These are phyloP conservation scores for Apostichopus japonicus DNA, from an alignment of 35 echinoderm and acorn worm species.

Conservation along the genomic window DNA sequence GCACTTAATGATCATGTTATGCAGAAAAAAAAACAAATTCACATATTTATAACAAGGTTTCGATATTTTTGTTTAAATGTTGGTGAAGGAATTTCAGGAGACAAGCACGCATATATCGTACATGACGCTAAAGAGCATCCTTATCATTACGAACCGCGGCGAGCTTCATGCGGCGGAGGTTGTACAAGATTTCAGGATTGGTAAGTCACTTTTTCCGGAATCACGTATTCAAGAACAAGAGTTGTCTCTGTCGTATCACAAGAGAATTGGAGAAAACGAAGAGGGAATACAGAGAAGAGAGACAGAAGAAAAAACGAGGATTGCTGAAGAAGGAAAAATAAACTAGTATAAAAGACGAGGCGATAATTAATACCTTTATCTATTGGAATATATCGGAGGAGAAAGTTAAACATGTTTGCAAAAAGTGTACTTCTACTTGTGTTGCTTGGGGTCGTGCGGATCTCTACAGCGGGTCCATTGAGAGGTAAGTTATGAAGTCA, in stretches of 20 bases:
- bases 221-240: neutral
- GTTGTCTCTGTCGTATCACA: neutral
- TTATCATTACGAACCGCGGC: too few relatives aligned
- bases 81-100: too few relatives aligned
- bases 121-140: too few relatives aligned
- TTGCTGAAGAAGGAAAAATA: neutral
- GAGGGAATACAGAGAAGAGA: neutral
- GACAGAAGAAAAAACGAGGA: neutral
- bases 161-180: too few relatives aligned
- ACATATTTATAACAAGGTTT: too few relatives aligned
- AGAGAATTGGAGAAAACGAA: neutral
- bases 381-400: neutral
- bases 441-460: constrained; percentile 3
- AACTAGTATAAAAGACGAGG: neutral
- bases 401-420: constrained; percentile 8
- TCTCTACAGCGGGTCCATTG: constrained; percentile 20
- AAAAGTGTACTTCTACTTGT: constrained; percentile 34
- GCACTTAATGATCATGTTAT: too few relatives aligned
- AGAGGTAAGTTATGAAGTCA: neutral
- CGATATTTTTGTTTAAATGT: too few relatives aligned
- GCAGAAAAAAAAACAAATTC: too few relatives aligned
- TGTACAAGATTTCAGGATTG: neutral
- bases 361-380: neutral
- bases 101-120: too few relatives aligned
- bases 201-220: neutral